Base-by-base conservation (phyloP, 2,113 vertebrate species). In the Zosterops hypoxanthus region DNA sequence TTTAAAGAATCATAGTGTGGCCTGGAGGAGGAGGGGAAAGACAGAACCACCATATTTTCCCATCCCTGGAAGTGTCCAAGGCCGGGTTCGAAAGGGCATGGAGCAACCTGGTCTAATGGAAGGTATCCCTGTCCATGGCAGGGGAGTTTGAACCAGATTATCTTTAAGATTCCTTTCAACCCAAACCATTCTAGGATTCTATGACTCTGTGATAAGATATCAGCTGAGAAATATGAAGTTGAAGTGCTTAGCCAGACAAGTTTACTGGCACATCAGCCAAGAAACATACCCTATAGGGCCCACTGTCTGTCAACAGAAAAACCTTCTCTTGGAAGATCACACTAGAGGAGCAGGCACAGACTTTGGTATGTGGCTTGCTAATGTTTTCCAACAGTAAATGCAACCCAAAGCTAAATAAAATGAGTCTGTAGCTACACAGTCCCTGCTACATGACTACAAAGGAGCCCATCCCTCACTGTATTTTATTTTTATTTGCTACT, bases 261-360 rank as follows among this genome's bases (percentile, higher is more conserved):
- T 70, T 65, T 69, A 70, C 25, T 28, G 44, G 5, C 6, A 23
- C 33, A 44, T 36, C 28, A 64, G 13, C 13, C 31, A 65, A 73
- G 55, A 5, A 25, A 29, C 11, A 6, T 14, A 14, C 3, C 3
- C 19, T 44, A 15, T 46, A 68, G 24, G 10, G 3, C 34, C 16
- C 5, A 5, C 34, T 71, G 8, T 12, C 12, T 64, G 7, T 20
- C 16, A 87, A 11, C 13, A 68, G 20, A 76, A 55, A 47, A 21
- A 49, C 3, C 5, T 78, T 57, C 16, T 75, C 14, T 20, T 39
- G 29, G 20, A 71, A 68, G 18, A 7, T 39, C 34, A 50, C 44
- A 5, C 6, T 60, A 24, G 9, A 59, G 31, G 5, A 78, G 6
- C 13, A 56, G 25, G 1, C 2, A 41, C 0, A 1, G 20, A 20